phyloP scores from a whole-genome alignment of 1,140 invertebrate species.

The Ganaspis sp. region DNA sequence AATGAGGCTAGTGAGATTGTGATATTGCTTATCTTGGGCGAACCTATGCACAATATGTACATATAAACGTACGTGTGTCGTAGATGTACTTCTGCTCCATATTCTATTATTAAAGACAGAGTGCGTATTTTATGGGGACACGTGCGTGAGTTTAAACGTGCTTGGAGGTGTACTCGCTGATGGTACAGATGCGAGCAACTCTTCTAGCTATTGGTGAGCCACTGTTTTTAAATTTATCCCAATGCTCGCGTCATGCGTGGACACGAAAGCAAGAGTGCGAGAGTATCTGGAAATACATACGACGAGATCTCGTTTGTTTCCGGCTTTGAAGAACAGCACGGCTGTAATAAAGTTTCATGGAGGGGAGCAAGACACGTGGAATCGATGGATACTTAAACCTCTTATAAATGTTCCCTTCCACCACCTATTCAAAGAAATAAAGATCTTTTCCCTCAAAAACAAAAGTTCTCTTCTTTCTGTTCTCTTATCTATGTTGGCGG shows the following conservation, averaged over 20 bases:
- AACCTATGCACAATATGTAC: background rate
- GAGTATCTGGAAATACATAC: conserved; percentile 29
- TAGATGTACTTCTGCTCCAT: background rate
- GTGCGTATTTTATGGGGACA: conserved; percentile 24
- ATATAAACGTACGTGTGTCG: background rate
- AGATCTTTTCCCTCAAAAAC: background rate
- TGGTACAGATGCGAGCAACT: background rate
- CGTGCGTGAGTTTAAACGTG: conserved; percentile 4
- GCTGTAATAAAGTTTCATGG: conserved; percentile 12
- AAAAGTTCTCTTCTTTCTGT: background rate
- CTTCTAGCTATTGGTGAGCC: conserved; percentile 16
- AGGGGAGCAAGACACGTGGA: conserved; percentile 14
- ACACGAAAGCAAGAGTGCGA: conserved; percentile 13
- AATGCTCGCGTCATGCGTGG: conserved; percentile 17
- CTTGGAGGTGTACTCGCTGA: conserved; percentile 1
- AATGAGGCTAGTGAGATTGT: background rate
- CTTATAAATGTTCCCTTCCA: conserved; percentile 1
- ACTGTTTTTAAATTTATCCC: conserved; percentile 28
- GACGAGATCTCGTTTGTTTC: conserved; percentile 27
- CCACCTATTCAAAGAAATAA: background rate
- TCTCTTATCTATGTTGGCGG: background rate
- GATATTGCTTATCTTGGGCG: background rate
- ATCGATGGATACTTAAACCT: conserved; percentile 27
- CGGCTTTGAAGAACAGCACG: conserved; percentile 6
- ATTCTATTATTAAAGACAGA: conserved; percentile 20